Base-by-base conservation (phyloP, 2,888 invertebrate genomes). In the Drosophila sordidapex region DNA sequence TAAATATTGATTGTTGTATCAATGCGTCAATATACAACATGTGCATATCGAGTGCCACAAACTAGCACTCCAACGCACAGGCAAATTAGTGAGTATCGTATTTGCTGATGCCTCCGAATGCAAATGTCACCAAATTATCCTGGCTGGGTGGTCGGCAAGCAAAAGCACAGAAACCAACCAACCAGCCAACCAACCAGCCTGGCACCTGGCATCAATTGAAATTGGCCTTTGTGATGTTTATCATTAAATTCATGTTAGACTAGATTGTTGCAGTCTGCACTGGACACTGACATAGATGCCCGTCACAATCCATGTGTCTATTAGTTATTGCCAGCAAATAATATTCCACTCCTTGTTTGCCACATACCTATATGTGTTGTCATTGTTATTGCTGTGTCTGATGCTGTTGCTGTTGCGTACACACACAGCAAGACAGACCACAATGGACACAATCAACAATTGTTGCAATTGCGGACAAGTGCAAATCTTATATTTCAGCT, bases 1-100 rank as follows among this genome's bases (percentile, higher is more conserved):
- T 90, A 90, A 90, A 90, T 89, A 90, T 90, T 90, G 90, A 90
- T 89, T 90, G 91, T 83, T 80, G 83, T 85, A 90, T 82, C 85
- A 82, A 64, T 88, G 87, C 81, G 68, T 76, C 82, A 84, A 82
- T 82, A 77, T 82, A 79, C 51, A 79, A 87, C 87, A 82, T 85
- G 78, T 85, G 70, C 84, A 85, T 87, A 74, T 82, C 69, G 74
- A 66, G 67, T 70, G 74, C 75, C 76, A 15, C 87, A 85, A 85
- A 82, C 69, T 70, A 85, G 81, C 87, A 76, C 70, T 70, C 66
- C 18, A 59, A 49, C 25, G 51, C 74, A 54, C 60, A 40, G 59
- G 40, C 58, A 48, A 72, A 61, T 64, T 52, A 54, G 62, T 62
- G 54, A 53, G 61, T 73, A 66, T 69, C 52, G 61, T 77, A 59